Evolutionary conservation across 2,797 vertebrate species (phyloP), one percentile per base, ranked within the genome.

Genomic region (Microctenopoma stevenorrisi): DNA sequence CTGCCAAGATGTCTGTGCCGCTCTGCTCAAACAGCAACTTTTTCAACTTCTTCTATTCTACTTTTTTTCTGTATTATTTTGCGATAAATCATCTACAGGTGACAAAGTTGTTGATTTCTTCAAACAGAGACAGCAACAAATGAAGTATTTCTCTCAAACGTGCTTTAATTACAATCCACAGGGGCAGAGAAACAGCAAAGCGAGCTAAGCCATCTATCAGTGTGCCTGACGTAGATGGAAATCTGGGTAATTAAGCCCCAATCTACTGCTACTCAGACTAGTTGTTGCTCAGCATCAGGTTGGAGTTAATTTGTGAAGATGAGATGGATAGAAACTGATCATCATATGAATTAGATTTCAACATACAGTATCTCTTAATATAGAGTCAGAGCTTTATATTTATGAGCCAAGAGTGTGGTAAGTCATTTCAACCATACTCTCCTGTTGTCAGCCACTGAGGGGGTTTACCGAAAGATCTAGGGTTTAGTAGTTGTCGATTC

Each of bases 101-200:
- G 51, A 46, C 38, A 76, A 43, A 72, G 35, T 49, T 44, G 55
- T 52, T 56, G 37, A 28, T 26, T 46, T 35, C 22, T 26, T 33
- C 4, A 63, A 78, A 64, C n/a, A 58, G 50, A 63, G 42, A 15
- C 40, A 57, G 63, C 11, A 67, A 44, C 37, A 25, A 48, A 68
- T 76, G 30, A 60, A 60, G 38, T 44, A 22, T 77, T 74, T 74
- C 11, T 57, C 54, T 64, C 28, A 69, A 67, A 71, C 33, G 38
- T 68, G 56, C 46, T 65, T 69, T 76, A 81, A 81, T 82, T 78
- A 73, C 55, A 79, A 79, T 68, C 70, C 73, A 68, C 69, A 60
- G 64, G 57, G 51, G 70, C 64, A 72, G 49, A 68, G 42, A 63
- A 64, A 53, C 35, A 54, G 59, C 55, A 26, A 66, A 62, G 68